Base-by-base conservation (phyloP, 2,113 vertebrate species). In the Eira barbara region DNA sequence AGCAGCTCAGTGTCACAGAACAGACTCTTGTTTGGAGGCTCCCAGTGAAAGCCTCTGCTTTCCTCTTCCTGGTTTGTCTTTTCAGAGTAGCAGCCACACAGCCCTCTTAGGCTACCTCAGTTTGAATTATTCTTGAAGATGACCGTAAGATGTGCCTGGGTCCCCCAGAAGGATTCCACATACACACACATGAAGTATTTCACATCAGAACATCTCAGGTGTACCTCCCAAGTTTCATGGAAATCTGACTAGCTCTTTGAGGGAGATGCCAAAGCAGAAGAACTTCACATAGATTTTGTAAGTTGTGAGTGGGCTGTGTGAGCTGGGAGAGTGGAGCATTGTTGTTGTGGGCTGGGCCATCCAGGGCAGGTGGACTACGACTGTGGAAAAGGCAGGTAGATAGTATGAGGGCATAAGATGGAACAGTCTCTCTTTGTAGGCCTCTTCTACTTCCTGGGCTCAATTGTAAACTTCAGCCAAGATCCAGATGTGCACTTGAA, bases 391-490 rank as follows among this genome's bases (percentile, higher is more conserved):
- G 21, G 49, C 29, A 78, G 36, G 36, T 27, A 7, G n/a, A 47
- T 69, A 52, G 47, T 42, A 42, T 4, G 49, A 91, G 29, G 74
- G 31, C 52, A 29, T n/a, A 49, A 88, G n/a, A 63, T 47, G 14
- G n/a, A 57, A 21, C 25, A 34, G 13, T 85, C 69, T 91, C 67
- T 96, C 9, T 96, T 98, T 91, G 25, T 97, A 99, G 99, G 99
- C 25, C 98, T 99, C 92, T 99, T 99, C 98, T 99, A 99, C 98
- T 99, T 99, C 98, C 98, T 99, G 94, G 99, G 99, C 96, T 99
- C 99, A 7, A 99, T 99, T 94, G 99, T 99, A 96, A 99, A 99
- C 98, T 99, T 99, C 98, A 99, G 99, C 97, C 99, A 99, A 97
- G 99, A 99, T 95, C 99, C 99, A 3, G 99, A 99, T 17, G 99